Evolutionary conservation across 1,140 invertebrate genomes (phyloP).

Genomic region (Drosophila eugracilis): DNA sequence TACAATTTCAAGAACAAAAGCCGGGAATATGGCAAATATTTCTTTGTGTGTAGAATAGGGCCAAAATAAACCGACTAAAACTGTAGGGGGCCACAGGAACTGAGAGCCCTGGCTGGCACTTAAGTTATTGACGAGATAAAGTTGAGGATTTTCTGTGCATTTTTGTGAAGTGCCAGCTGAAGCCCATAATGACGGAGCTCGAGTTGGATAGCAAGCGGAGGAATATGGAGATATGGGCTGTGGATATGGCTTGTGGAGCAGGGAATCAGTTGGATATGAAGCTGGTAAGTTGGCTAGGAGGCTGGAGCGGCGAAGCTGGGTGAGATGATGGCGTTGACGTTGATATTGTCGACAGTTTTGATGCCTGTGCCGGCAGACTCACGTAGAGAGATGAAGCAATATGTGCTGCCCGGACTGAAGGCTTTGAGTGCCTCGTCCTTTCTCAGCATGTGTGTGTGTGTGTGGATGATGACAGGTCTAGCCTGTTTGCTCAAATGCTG

Average conservation of each 20-base stretch:
- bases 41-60: constrained; percentile 10
- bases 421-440: constrained; percentile 17
- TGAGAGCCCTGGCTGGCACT: constrained; percentile 41
- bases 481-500: constrained; percentile 79
- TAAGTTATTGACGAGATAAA: constrained; percentile 83
- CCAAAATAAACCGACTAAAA: constrained; percentile 30
- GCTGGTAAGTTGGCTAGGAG: constrained; percentile 14
- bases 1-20: neutral
- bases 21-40: neutral
- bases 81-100: constrained; percentile 17
- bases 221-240: constrained; percentile 28
- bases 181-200: constrained; percentile 70
- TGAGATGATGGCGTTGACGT: constrained; percentile 43
- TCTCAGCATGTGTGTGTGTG: neutral
- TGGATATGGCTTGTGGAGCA: neutral
- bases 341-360: constrained; percentile 53
- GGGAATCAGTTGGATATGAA: constrained; percentile 14
- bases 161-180: constrained; percentile 76
- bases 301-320: constrained; percentile 20
- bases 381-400: constrained; percentile 55
- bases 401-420: constrained; percentile 33
- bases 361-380: constrained; percentile 37
- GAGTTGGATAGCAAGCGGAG: constrained; percentile 18
- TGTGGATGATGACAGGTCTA: constrained; percentile 67
- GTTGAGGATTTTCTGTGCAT: constrained; percentile 83